phyloP scores from a whole-genome alignment of 1,140 invertebrate genomes.

The Venustaconcha ellipsiformis region DNA sequence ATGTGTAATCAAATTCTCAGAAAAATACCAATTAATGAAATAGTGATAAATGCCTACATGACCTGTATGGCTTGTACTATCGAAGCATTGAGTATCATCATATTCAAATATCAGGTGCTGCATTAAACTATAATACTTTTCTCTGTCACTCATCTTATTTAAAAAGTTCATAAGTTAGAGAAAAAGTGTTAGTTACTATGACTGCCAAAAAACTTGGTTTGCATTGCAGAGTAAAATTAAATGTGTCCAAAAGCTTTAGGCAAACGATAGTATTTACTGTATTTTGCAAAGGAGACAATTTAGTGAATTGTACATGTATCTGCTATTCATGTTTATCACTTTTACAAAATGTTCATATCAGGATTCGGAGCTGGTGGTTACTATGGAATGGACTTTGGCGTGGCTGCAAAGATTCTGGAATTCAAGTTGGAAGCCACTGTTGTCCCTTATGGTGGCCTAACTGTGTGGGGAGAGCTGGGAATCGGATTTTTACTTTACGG shows the following conservation, averaged over 20 bases:
- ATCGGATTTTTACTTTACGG: conserved; percentile 40
- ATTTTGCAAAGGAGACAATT: background rate
- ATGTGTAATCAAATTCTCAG: no score
- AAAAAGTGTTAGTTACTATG: background rate
- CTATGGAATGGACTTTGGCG: conserved; percentile 42
- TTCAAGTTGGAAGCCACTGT: conserved; percentile 28
- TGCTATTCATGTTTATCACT: background rate
- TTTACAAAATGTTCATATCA: conserved; percentile 13
- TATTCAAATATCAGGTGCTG: no score
- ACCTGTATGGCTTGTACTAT: no score
- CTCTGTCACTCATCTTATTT: no score
- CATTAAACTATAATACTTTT: no score
- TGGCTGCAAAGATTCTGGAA: conserved; percentile 40
- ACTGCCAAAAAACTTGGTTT: background rate
- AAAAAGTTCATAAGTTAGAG: no score
- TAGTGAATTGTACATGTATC: background rate
- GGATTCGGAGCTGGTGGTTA: conserved; percentile 46
- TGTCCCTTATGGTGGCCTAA: conserved; percentile 34
- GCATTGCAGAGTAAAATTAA: background rate
- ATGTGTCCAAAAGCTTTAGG: background rate
- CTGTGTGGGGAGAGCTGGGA: conserved; percentile 30
- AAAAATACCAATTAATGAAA: no score
- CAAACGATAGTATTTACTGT: background rate
- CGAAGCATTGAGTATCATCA: no score
- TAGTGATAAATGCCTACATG: no score